These are phyloP conservation scores for Pionites leucogaster DNA, from an alignment of 2,113 vertebrate species.

Conservation along the genomic window DNA sequence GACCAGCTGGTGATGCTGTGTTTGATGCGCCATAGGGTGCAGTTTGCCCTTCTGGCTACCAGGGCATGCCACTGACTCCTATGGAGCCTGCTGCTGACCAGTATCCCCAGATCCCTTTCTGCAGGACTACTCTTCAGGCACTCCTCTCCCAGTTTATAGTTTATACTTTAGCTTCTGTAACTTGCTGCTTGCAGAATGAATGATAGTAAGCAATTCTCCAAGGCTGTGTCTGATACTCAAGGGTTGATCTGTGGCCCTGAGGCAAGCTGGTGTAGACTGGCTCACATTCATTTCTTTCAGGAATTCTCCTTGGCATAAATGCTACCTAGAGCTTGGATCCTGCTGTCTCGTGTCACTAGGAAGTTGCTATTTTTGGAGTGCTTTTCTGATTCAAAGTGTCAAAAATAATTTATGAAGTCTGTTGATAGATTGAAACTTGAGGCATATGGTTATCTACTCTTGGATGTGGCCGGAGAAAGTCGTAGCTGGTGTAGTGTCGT, in stretches of 20 bases:
- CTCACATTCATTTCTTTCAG: neutral
- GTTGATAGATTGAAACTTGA: neutral
- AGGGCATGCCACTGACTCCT: neutral
- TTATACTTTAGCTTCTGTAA: neutral
- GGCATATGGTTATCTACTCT: neutral
- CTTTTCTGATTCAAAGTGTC: neutral
- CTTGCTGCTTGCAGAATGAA: neutral
- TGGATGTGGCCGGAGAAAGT: neutral
- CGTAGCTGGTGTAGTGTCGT: neutral
- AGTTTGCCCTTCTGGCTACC: neutral
- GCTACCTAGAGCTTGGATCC: neutral
- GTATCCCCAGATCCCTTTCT: neutral
- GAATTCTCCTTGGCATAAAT: neutral
- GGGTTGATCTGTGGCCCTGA: neutral
- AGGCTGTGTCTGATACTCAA: neutral
- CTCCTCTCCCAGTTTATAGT: neutral
- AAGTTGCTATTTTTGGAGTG: neutral
- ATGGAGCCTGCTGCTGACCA: neutral
- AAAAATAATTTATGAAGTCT: neutral
- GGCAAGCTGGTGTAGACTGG: neutral
- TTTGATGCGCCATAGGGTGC: neutral
- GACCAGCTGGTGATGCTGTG: fast-evolving
- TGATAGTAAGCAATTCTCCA: neutral
- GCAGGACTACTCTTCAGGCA: neutral
- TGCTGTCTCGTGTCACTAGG: neutral